Base-by-base conservation (phyloP, 2,113 vertebrate genomes). In the Agapornis roseicollis region DNA sequence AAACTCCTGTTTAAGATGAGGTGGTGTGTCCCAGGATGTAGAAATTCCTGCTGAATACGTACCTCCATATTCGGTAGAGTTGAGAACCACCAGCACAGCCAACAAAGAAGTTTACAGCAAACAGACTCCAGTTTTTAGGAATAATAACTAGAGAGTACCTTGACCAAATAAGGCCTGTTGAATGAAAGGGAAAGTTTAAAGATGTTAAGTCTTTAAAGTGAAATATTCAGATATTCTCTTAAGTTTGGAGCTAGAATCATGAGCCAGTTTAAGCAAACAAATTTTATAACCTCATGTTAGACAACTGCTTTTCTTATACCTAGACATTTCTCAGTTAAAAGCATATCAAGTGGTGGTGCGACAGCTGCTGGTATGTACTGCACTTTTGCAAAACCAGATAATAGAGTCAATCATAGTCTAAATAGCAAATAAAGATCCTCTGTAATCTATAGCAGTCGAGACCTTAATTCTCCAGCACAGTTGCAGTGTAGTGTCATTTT, bases 91-190 rank as follows among this genome's bases (percentile, higher is more conserved):
- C 99, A 29, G 99, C 99, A 81, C 97, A 87, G 55, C 99, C 99
- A 13, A 99, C 97, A 81, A 99, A 99, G 97, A 99, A 99, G 97
- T 99, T 99, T 90, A 99, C 99, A 33, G 98, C 98, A 95, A 99
- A 99, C 33, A 99, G 98, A 96, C 99, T 99, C 99, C 99, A 99
- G 97, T 99, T 99, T 98, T 99, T 99, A 3, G 99, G 99, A 96
- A 99, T 99, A 90, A 99, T 99, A 91, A 99, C 99, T 96, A 99
- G 98, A 17, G 99, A 99, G 95, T 99, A 99, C 92, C 99, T 98
- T 94, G 99, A 99, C 99, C 99, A 99, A 97, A 99, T 98, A 47
- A 99, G 98, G 24, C 99, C 99, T 99, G 97, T 97, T 90, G 76
- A 96, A 92, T 85, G 44, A 88, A 93, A 66, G 39, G 53, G 24